Conservation (phyloP, 2,113 vertebrate species). For the Lampris incognitus region DNA sequence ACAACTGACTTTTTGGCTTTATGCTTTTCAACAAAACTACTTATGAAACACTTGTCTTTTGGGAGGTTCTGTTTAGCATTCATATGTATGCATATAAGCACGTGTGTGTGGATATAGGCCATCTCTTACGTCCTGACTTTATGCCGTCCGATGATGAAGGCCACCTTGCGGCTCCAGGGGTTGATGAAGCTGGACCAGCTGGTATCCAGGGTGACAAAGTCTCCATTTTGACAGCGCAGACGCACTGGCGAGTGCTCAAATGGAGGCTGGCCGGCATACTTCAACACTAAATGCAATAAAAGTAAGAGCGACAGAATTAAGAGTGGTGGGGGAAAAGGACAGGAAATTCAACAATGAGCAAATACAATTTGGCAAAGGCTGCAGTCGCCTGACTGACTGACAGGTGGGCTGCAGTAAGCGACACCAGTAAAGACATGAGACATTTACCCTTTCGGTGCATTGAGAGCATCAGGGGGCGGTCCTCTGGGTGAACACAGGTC, state of each 20-base stretch:
- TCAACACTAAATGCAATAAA: constrained; percentile 81
- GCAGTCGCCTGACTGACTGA: neutral
- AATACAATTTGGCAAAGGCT: neutral
- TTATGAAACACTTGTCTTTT: too few relatives aligned
- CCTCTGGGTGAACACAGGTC: constrained; percentile 88
- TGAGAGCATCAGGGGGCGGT: constrained; percentile 86
- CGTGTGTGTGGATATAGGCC: neutral
- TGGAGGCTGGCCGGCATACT: constrained; percentile 87
- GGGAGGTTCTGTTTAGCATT: too few relatives aligned
- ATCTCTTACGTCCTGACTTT: constrained; percentile 90
- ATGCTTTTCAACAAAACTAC: too few relatives aligned
- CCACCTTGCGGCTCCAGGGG: constrained; percentile 92
- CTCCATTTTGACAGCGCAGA: constrained; percentile 90
- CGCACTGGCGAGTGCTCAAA: constrained; percentile 91
- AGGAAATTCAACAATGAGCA: too few relatives aligned
- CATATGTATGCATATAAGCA: neutral
- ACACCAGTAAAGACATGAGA: neutral
- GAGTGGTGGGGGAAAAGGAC: too few relatives aligned
- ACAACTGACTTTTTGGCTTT: too few relatives aligned
- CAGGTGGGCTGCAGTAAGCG: neutral
- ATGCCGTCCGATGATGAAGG: constrained; percentile 90
- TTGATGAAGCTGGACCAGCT: constrained; percentile 95
- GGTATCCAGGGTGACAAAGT: constrained; percentile 89
- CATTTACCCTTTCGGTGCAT: constrained; percentile 88
- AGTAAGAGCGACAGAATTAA: neutral